These are phyloP conservation scores for Corvus moneduloides DNA, from an alignment of 2,113 vertebrate species.

Conservation along the genomic window DNA sequence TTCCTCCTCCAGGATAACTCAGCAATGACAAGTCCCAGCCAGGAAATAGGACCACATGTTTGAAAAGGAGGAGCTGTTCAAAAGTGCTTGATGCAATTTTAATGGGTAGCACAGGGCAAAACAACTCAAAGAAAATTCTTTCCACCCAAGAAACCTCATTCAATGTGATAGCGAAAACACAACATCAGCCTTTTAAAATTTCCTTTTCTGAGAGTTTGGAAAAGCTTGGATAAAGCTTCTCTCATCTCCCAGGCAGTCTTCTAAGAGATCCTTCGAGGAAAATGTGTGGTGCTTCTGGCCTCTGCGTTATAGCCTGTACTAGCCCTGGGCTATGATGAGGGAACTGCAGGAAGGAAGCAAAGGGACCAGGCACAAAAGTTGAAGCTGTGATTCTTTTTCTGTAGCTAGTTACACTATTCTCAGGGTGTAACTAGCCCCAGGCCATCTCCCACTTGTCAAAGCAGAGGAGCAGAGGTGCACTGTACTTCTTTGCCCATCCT, in stretches of 20 bases:
- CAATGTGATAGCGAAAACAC: neutral
- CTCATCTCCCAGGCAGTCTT: neutral
- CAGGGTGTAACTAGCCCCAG: neutral
- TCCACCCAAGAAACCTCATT: neutral
- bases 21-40: neutral
- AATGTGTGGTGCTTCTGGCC: neutral
- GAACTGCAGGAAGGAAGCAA: neutral
- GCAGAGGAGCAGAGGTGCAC: neutral
- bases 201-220: neutral
- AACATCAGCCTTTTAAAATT: neutral
- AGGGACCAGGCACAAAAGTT: neutral
- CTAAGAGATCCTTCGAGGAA: neutral
- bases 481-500: neutral
- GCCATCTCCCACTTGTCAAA: neutral
- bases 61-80: neutral
- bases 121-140: neutral
- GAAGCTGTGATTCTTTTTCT: neutral
- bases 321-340: neutral
- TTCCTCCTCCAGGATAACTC: neutral
- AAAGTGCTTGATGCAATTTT: neutral
- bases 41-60: neutral
- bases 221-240: neutral
- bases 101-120: neutral
- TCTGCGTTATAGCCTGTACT: neutral
- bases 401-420: neutral